Evolutionary conservation across 2,888 invertebrate species (phyloP), one percentile per base, ranked within the genome.

Genomic region (Dasypolia templi): DNA sequence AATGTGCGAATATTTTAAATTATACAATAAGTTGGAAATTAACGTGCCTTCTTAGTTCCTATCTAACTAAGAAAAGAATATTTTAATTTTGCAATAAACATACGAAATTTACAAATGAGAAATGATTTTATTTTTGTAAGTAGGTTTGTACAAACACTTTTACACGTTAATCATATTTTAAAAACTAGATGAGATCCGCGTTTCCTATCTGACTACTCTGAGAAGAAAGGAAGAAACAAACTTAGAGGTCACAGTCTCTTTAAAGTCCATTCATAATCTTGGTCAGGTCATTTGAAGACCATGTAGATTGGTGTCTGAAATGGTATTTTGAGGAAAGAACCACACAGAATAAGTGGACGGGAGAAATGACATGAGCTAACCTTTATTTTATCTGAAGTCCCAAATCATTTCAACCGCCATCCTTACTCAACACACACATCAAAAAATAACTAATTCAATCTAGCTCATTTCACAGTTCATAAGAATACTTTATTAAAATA

Each of bases 401-500:
- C 56, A 26, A 74, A 39, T n/a, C 3, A 56, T 42, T 61, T 14
- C 14, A 70, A n/a, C 35, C 17, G 5, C 26, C 19, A 61, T 3
- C 12, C 22, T 44, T 46, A 68, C n/a, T 19, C 26, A 29, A 75
- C 11, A 49, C 29, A 53, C 39, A 4, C 19, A 32, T 2, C 12
- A 53, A 7, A 46, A 49, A 64, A 32, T 63, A 49, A 55, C n/a
- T 26, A 42, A 71, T 76, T 26, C 14, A 3, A 6, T 9, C 7
- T 12, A 39, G 29, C 66, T 59, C 63, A 58, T 82, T 59, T 6
- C 44, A n/a, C 55, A 69, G 39, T 35, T 49, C 46, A 35, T 42
- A 70, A 53, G 22, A 46, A 49, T 49, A 72, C 9, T 82, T 68
- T 51, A 59, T 63, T n/a, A 26, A 73, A 61, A 65, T 63, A 64